Evolutionary conservation across 1,140 invertebrate genomes (phyloP).

Genomic region (Platyscapa corneri): DNA sequence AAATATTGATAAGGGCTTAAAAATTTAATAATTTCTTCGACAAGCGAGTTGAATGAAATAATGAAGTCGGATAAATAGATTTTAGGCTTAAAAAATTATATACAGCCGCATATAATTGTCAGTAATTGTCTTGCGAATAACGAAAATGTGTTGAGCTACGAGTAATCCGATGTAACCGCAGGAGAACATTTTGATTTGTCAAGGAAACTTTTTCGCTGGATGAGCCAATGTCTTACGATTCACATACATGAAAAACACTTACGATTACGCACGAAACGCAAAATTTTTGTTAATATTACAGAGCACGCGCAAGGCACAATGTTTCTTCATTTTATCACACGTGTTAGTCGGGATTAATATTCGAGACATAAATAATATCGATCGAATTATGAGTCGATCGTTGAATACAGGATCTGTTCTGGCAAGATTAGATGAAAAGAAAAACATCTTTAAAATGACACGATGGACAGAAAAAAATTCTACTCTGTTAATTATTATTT

Average conservation of each 20-base stretch:
- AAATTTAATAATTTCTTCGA: too few relatives aligned
- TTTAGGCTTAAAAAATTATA: background rate
- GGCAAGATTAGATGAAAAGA: conserved; percentile 21
- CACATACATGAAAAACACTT: conserved; percentile 56
- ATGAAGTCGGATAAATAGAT: too few relatives aligned
- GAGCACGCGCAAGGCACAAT: conserved; percentile 73
- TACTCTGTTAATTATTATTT: conserved; percentile 40
- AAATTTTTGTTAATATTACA: conserved; percentile 59
- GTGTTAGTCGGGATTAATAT: conserved; percentile 61
- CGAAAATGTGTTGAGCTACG: background rate
- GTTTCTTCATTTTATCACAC: conserved; percentile 64
- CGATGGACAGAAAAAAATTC: conserved; percentile 5
- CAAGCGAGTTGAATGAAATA: too few relatives aligned
- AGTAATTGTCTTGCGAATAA: background rate
- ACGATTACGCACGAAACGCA: conserved; percentile 55
- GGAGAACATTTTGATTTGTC: background rate
- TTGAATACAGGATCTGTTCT: conserved; percentile 50
- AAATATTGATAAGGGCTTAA: background rate
- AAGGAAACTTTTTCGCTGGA: conserved; percentile 48
- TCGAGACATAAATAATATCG: conserved; percentile 51
- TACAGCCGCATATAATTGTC: background rate
- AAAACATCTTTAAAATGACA: conserved; percentile 50
- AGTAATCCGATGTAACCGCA: background rate
- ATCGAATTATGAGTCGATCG: conserved; percentile 48
- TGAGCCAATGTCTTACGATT: conserved; percentile 54